Conservation (phyloP, 1,140 invertebrate genomes). For the Bombus affinis region DNA sequence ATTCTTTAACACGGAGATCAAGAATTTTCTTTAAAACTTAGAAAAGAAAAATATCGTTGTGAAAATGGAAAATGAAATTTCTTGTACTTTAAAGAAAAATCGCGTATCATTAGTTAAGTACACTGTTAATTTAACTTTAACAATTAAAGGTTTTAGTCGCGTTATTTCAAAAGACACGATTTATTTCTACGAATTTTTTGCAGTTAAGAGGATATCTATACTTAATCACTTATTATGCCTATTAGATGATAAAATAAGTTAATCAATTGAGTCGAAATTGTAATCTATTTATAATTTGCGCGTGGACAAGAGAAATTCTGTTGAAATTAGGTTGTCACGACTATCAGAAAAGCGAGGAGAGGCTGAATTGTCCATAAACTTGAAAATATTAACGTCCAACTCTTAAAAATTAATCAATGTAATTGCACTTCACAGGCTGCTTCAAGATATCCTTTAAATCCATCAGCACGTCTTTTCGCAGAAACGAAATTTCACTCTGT, state of each 20-base stretch:
- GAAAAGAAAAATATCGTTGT: not conserved
- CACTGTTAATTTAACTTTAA: not conserved
- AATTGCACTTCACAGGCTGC: slow-evolving; percentile 21
- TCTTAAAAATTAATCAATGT: slow-evolving; percentile 7
- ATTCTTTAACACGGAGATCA: not conserved
- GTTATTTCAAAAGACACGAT: not conserved
- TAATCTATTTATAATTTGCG: slow-evolving; percentile 34
- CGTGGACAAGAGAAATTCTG: slow-evolving; percentile 28
- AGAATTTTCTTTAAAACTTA: not conserved
- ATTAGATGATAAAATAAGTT: slow-evolving; percentile 16
- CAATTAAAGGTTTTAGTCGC: no score
- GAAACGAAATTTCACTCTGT: not conserved
- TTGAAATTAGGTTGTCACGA: not conserved
- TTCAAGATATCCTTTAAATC: not conserved
- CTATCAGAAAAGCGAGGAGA: not conserved
- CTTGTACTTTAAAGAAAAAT: not conserved
- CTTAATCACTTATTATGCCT: slow-evolving; percentile 35
- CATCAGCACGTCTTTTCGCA: not conserved
- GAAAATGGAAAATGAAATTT: not conserved
- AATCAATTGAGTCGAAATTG: slow-evolving; percentile 8
- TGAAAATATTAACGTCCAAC: not conserved
- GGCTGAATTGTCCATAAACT: not conserved
- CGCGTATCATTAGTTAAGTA: not conserved
- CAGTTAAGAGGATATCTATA: slow-evolving; percentile 35
- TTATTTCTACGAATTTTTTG: not conserved